Percentiles rank a stretch among this genome's conserved stretches.
Evolutionary conservation across 2,113 vertebrate genomes (phyloP).

Genomic region (Pluvianellus socialis): DNA sequence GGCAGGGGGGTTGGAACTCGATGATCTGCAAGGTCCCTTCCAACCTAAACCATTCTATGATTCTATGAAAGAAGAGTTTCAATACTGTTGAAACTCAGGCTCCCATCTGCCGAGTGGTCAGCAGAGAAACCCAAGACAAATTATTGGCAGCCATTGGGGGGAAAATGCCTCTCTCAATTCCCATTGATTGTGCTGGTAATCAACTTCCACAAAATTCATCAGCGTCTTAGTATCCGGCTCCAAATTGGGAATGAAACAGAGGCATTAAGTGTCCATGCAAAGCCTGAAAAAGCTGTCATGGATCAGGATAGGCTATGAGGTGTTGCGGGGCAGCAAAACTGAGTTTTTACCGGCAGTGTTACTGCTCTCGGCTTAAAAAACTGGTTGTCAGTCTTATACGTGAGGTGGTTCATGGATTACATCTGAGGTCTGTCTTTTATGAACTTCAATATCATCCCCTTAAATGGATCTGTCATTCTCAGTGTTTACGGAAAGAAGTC

Average conservation of each 20-base stretch:
- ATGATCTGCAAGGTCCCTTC: too few relatives aligned
- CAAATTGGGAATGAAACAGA: neutral
- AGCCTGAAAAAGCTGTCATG: fast-evolving
- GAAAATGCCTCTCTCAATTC: neutral
- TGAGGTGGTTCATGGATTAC: neutral
- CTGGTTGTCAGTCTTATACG: neutral
- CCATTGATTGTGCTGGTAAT: neutral
- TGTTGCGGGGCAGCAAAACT: neutral
- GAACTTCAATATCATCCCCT: neutral
- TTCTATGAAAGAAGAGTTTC: neutral
- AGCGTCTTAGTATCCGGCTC: neutral
- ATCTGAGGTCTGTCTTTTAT: neutral
- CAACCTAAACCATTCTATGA: too few relatives aligned
- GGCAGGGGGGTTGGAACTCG: too few relatives aligned
- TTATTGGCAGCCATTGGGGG: neutral
- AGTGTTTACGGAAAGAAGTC: neutral
- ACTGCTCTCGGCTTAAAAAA: neutral
- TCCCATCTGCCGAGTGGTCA: neutral
- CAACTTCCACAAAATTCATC: neutral
- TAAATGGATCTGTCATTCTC: neutral
- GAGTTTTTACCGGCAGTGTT: neutral
- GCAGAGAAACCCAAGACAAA: neutral
- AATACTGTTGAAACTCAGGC: neutral
- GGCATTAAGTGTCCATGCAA: fast-evolving
- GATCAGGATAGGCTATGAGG: neutral